Conservation (phyloP, 2,797 vertebrate genomes). For the Rhabdomys pumilio region DNA sequence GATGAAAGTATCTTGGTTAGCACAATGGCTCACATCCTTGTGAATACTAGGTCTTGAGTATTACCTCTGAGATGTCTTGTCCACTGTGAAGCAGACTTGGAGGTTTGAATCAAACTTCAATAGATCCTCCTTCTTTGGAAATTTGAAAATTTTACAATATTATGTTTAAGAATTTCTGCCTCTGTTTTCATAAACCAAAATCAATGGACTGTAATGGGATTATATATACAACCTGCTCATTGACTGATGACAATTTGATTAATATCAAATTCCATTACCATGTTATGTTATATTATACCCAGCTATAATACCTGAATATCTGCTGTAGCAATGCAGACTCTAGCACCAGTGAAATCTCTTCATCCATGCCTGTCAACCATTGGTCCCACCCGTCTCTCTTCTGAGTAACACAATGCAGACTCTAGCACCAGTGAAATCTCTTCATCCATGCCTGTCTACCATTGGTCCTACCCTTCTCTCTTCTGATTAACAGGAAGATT, state of each 20-base stretch:
- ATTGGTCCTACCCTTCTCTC: not conserved
- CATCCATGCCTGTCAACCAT: not conserved
- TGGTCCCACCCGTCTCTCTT: too few species aligned
- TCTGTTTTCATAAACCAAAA: slow-evolving; percentile 1
- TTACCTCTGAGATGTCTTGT: not conserved
- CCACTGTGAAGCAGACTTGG: not conserved
- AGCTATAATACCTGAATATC: not conserved
- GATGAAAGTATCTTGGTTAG: slow-evolving; percentile 60
- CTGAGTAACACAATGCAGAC: not conserved
- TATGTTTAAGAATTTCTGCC: not conserved
- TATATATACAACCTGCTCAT: not conserved
- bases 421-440: not conserved
- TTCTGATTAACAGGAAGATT: not conserved
- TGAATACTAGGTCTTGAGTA: not conserved
- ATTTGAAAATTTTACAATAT: not conserved
- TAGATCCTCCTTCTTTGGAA: not conserved
- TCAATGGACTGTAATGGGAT: not conserved
- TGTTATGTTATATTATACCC: too few species aligned
- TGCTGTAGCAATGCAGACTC: not conserved
- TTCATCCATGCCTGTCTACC: not conserved
- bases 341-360: not conserved
- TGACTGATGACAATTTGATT: not conserved
- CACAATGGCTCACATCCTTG: not conserved
- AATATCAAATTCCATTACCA: not conserved
- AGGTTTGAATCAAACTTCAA: not conserved